Percentiles rank a stretch among this genome's conserved stretches.
phyloP scores from a whole-genome alignment of 2,888 invertebrate genomes.

The Dioctria linearis region DNA sequence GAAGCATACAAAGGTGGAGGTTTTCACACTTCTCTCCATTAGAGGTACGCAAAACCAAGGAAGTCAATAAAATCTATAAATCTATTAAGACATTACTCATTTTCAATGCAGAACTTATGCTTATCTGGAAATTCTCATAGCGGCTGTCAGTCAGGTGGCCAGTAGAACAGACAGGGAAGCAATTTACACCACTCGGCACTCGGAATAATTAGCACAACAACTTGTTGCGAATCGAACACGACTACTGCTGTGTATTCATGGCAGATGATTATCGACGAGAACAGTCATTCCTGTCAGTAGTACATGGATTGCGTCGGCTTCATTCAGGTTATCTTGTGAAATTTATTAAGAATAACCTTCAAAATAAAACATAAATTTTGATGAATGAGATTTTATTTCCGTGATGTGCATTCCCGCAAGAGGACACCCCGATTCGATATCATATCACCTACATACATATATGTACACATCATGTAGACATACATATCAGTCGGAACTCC shows the following conservation, averaged over 20 bases:
- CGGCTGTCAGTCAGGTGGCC: no score
- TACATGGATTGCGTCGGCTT: not conserved
- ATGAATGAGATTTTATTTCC: slow-evolving; percentile 42
- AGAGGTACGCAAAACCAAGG: no score
- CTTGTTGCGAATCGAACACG: not conserved
- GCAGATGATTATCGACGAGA: slow-evolving; percentile 6
- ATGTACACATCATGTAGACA: no score
- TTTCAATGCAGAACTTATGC: no score
- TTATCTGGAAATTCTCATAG: no score
- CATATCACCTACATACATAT: not conserved
- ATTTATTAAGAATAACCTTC: slow-evolving; percentile 2
- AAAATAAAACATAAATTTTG: slow-evolving; percentile 41
- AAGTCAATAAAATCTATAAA: no score
- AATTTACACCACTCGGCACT: slow-evolving; percentile 16
- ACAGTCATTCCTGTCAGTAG: not conserved
- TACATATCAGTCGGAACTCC: not conserved
- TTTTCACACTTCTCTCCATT: no score
- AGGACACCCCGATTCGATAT: not conserved
- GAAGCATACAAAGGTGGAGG: no score
- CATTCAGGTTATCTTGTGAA: not conserved
- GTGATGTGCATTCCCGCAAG: not conserved
- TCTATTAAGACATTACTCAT: no score
- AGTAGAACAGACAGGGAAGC: slow-evolving; percentile 11
- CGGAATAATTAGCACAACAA: slow-evolving; percentile 14
- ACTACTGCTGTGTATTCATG: not conserved